Conservation (phyloP, 2,797 vertebrate species). For the Danio kyathit region DNA sequence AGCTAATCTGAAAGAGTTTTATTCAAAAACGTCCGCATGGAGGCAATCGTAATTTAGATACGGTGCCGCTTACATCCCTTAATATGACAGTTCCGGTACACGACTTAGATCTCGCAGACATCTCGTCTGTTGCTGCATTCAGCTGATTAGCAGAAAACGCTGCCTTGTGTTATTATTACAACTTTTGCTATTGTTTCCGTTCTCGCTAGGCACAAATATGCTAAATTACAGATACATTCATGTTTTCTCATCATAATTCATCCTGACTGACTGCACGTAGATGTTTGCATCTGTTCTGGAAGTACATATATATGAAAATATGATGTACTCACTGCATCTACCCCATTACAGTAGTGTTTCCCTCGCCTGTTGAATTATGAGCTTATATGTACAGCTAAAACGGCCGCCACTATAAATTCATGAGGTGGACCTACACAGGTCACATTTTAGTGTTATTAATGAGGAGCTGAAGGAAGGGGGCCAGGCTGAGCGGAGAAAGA, state of each 20-base stretch:
- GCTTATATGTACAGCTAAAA: conserved; percentile 64
- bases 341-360: conserved; percentile 3
- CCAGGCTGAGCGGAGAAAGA: conserved; percentile 37
- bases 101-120: conserved; percentile 16
- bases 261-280: conserved; percentile 37
- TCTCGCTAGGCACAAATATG: background rate
- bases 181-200: conserved; percentile 31
- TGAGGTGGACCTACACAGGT: conserved; percentile 54
- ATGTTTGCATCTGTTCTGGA: conserved; percentile 11
- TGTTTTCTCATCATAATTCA: conserved; percentile 38
- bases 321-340: conserved; percentile 46
- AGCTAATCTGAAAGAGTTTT: conserved; percentile 43
- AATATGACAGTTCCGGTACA: conserved; percentile 52
- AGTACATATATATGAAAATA: conserved; percentile 4
- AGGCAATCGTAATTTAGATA: conserved; percentile 53
- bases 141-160: conserved; percentile 19
- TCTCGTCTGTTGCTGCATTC: conserved; percentile 25
- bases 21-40: conserved; percentile 35
- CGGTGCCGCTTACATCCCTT: conserved; percentile 38
- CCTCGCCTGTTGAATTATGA: conserved; percentile 66
- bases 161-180: conserved; percentile 39
- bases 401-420: conserved; percentile 62
- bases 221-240: conserved; percentile 28
- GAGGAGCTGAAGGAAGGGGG: conserved; percentile 61
- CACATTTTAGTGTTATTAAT: conserved; percentile 69